These are phyloP conservation scores for Orchestes rusci DNA, from an alignment of 2,888 invertebrate genomes.

Conservation along the genomic window DNA sequence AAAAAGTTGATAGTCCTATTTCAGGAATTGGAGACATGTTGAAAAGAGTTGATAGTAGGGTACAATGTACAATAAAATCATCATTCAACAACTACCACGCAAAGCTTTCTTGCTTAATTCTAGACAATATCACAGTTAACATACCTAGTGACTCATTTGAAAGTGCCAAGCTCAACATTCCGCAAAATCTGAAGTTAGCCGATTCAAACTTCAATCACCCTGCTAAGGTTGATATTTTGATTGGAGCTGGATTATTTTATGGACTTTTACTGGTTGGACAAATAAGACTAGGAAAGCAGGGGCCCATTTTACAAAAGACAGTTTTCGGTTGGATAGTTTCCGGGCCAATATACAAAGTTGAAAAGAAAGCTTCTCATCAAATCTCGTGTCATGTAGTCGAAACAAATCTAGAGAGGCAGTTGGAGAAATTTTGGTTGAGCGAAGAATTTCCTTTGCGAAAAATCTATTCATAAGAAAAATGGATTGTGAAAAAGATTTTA, in stretches of 20 bases:
- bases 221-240: neutral
- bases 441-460: neutral
- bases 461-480: conserved; percentile 3
- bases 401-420: neutral
- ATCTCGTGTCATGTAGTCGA: neutral
- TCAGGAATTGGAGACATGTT: neutral
- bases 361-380: no score
- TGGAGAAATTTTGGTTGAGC: neutral
- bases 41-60: neutral
- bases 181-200: neutral
- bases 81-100: neutral
- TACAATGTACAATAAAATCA: neutral
- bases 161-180: neutral
- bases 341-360: no score
- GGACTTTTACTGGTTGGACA: neutral
- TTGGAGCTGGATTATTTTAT: neutral
- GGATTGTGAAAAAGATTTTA: conserved; percentile 11
- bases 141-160: neutral
- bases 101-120: neutral
- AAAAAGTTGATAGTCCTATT: neutral
- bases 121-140: neutral
- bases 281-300: neutral
- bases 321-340: neutral
- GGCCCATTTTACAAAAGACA: neutral
- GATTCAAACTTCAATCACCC: neutral